Evolutionary conservation across 1,140 invertebrate species (phyloP).

Genomic region (Aphaenogaster rudis): DNA sequence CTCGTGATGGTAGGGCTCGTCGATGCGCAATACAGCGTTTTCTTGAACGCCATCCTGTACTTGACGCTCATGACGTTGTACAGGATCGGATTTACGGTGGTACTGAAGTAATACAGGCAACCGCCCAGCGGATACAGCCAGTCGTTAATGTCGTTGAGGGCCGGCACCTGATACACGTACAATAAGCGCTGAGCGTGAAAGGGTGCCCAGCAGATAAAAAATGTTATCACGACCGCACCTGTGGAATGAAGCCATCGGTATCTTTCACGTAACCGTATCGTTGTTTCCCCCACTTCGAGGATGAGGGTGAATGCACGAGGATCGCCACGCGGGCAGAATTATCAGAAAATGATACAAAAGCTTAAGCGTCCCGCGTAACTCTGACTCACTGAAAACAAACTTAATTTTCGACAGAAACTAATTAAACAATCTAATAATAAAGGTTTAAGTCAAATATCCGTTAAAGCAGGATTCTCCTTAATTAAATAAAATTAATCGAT

Average conservation of each 20-base stretch:
- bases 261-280: constrained; percentile 31
- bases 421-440: neutral
- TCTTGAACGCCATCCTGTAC: constrained; percentile 94
- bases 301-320: neutral
- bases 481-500: neutral
- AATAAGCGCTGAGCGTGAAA: constrained; percentile 97
- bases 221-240: constrained; percentile 98
- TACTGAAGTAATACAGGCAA: constrained; percentile 95
- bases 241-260: constrained; percentile 78
- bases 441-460: neutral
- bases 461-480: neutral
- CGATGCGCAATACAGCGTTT: constrained; percentile 88
- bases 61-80: constrained; percentile 97
- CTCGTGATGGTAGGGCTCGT: constrained; percentile 49
- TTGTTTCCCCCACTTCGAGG: neutral
- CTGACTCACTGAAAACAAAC: neutral
- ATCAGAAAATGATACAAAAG: neutral
- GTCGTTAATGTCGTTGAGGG: constrained; percentile 90
- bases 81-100: constrained; percentile 95
- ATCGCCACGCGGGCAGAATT: neutral
- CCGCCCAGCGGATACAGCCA: constrained; percentile 93
- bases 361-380: neutral
- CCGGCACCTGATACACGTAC: constrained; percentile 89
- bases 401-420: neutral
- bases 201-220: constrained; percentile 98